Evolutionary conservation across 2,797 vertebrate genomes (phyloP), one percentile per base, ranked within the genome.

Genomic region (Lepilemur ruficaudatus): DNA sequence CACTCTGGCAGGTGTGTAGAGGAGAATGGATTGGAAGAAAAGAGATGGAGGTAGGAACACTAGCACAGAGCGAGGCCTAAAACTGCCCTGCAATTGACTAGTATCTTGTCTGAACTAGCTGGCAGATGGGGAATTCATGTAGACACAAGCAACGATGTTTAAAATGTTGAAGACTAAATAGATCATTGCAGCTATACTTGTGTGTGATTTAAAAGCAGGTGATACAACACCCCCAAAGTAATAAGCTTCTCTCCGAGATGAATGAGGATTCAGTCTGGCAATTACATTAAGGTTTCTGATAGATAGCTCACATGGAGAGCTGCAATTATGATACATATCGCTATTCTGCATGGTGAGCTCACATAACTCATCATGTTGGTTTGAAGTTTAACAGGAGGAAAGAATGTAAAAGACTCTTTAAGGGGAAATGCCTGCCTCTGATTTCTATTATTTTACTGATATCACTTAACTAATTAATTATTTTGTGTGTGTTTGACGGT

Each of bases 201-300:
- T 57, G 43, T 90, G 86, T 97, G 95, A 97, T 97, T 97, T 98
- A 97, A 97, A 98, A 97, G 80, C 95, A 97, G 52, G 94, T 93
- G 93, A 93, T 96, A 96, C 96, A 96, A 94, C 91, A 81, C 85
- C 92, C 85, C 87, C 83, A 97, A 97, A 93, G 96, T 95, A 94
- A 97, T 98, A 97, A 96, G 86, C 96, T 76, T 85, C 93, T 95
- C 86, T 96, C 61, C 17, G 63, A 96, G 96, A 97, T 97, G 96
- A 97, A 98, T 97, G 98, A 94, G 93, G 93, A 96, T 97, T 98
- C 96, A 92, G 95, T 63, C 95, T 97, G 93, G 95, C 97, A 98
- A 97, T 97, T 97, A 97, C 97, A 97, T 98, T 96, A 98, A 98
- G 89, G 96, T 97, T 96, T 88, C 96, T 97, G 98, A 98, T 97